A percentile compares a stretch with the other conserved stretches of the same genome.
Conservation (phyloP, 2,888 invertebrate genomes). For the Cryptocephalus moraei region DNA sequence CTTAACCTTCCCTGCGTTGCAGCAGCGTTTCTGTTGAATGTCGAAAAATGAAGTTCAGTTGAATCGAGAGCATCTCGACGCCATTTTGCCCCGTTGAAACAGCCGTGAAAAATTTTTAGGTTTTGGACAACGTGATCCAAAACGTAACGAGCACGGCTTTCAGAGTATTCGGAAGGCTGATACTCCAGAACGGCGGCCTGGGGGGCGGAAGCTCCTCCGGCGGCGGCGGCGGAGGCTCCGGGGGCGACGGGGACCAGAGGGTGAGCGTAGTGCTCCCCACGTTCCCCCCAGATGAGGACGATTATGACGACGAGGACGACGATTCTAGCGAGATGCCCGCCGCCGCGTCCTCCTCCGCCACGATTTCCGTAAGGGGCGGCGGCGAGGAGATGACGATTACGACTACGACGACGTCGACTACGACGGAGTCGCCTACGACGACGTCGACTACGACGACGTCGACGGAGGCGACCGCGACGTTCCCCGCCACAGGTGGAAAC, state of each 20-base stretch:
- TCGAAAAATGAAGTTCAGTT: too few relatives aligned
- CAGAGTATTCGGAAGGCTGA: conserved; percentile 63
- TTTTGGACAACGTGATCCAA: conserved; percentile 69
- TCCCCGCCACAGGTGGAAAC: too few relatives aligned
- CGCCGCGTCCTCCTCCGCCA: neutral
- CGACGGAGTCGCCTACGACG: neutral
- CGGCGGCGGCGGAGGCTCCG: conserved; percentile 34
- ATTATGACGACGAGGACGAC: conserved; percentile 42
- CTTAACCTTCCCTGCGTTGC: too few relatives aligned
- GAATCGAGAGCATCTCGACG: too few relatives aligned
- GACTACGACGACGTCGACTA: neutral
- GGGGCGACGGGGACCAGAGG: conserved; percentile 43
- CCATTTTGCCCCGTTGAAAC: too few relatives aligned
- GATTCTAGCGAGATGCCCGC: conserved; percentile 5
- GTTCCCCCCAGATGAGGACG: conserved; percentile 57
- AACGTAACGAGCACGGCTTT: conserved; percentile 61
- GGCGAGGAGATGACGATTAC: neutral
- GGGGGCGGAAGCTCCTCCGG: conserved; percentile 35
- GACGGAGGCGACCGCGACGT: neutral
- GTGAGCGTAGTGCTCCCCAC: conserved; percentile 57
- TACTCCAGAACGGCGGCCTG: conserved; percentile 52
- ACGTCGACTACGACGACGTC: neutral
- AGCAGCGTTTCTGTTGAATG: too few relatives aligned
- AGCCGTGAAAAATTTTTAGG: conserved; percentile 37
- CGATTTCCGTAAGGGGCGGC: neutral